Conservation (phyloP, 2,797 vertebrate genomes). For the Antrozous pallidus region DNA sequence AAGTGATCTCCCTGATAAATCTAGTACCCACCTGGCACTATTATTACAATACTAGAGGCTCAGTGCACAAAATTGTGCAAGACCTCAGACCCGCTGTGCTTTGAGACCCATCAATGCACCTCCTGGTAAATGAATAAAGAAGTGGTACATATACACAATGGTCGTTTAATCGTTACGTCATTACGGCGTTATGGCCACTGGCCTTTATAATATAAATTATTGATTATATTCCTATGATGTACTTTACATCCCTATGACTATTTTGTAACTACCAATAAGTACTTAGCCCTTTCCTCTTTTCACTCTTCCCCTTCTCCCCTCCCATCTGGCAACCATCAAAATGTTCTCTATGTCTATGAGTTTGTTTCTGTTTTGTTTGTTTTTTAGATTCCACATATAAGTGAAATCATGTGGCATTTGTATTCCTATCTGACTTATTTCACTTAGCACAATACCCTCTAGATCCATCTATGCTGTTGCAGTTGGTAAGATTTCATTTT, state of each 20-base stretch:
- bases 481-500: background rate
- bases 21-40: background rate
- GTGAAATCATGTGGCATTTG: background rate
- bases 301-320: no score
- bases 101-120: no score
- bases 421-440: background rate
- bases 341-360: background rate
- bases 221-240: background rate
- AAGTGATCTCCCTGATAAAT: background rate
- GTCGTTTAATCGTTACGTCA: no score
- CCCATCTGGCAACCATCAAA: background rate
- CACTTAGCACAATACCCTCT: background rate
- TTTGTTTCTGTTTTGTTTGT: background rate
- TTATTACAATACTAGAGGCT: background rate
- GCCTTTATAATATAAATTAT: background rate
- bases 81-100: no score
- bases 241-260: background rate
- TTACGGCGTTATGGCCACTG: no score
- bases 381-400: background rate
- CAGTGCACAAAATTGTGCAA: no score
- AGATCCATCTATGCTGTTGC: background rate
- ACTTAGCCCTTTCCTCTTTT: background rate
- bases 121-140: no score
- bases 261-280: background rate
- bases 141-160: no score